phyloP scores from a whole-genome alignment of 1,140 invertebrate species.

The Cryptotermes secundus region DNA sequence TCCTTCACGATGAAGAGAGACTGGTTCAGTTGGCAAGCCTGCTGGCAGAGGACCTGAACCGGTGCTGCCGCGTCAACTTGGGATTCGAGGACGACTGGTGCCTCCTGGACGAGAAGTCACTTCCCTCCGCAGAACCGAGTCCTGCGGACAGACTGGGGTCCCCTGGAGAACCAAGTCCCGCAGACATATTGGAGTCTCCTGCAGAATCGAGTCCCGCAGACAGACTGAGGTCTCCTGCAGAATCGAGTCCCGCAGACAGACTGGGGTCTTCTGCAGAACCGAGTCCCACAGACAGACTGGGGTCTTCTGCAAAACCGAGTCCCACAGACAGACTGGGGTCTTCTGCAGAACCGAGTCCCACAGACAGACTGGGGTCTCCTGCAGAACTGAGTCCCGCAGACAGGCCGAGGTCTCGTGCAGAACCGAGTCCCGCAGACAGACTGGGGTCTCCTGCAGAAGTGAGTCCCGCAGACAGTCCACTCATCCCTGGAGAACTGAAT shows the following conservation, averaged over 20 bases:
- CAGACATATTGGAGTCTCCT: neutral
- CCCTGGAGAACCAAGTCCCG: neutral
- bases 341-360: neutral
- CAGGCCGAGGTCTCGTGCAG: neutral
- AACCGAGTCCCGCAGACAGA: neutral
- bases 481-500: neutral
- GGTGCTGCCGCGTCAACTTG: neutral
- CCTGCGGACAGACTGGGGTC: neutral
- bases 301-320: neutral
- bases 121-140: neutral
- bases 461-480: neutral
- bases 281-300: neutral
- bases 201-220: too few species aligned
- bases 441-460: neutral
- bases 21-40: neutral
- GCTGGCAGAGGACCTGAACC: neutral
- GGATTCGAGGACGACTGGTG: neutral
- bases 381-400: neutral
- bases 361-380: neutral
- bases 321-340: too few species aligned
- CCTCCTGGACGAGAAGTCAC: neutral
- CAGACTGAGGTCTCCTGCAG: too few species aligned
- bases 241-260: too few species aligned
- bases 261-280: neutral
- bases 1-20: neutral